Base-by-base conservation (phyloP, 2,113 vertebrate genomes). In the Phaethornis superciliosus region DNA sequence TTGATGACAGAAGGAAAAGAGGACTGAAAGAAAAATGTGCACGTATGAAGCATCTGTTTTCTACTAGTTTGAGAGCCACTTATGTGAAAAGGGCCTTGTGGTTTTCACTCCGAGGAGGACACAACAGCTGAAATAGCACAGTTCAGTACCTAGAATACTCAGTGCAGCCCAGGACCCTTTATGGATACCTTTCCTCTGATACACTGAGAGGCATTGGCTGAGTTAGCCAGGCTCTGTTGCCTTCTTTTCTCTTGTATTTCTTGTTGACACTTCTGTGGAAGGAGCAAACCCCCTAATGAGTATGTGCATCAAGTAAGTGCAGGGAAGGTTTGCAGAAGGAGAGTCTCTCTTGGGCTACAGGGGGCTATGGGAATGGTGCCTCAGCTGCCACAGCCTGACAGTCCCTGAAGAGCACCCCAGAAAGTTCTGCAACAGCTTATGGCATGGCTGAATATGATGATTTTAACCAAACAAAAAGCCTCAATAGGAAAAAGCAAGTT, bases 121-220 rank as follows among this genome's bases (percentile, higher is more conserved):
- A 15, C 70, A 35, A 40, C 15, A 27, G n/a, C 58, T 35, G 49
- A 15, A 68, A 22, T 12, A 6, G 10, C 14, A 5, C 0, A 3
- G 6, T 26, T 68, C 3, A 16, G 42, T 22, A 14, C 15, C 7
- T 33, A 6, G 30, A 55, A 56, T 30, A 26, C 3, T 2, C 4
- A 1, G 40, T 14, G 42, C 0, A 1, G 65, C 15, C 10, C 40
- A n/a, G 9, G 40, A 30, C 19, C 17, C 26, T 13, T n/a, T n/a
- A n/a, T n/a, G n/a, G 27, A 47, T 26, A 0, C 68, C 22, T 28
- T 63, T 30, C 32, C n/a, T 56, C 46, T 28, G 32, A 30, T 14
- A 3, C 1, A 11, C 26, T 22, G 12, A 46, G 21, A 81, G 37
- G 32, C 46, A 33, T 0, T 28, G 51, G 35, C 35, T 9, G 33